phyloP scores from a whole-genome alignment of 2,888 invertebrate genomes.

The Aphodius sticticus region DNA sequence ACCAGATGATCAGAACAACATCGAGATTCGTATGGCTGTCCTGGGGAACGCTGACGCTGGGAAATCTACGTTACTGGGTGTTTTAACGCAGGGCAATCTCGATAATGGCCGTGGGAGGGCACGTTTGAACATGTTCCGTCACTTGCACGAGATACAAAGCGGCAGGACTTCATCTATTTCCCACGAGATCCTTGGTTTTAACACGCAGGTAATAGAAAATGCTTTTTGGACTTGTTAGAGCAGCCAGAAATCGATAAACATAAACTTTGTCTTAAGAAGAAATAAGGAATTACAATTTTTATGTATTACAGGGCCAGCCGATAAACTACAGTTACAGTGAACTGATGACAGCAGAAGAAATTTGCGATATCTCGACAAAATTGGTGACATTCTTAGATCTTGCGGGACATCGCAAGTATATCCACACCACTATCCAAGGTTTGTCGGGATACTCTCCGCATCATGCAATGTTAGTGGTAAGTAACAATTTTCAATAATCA shows the following conservation, averaged over 20 bases:
- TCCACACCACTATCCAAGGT: slow-evolving; percentile 94
- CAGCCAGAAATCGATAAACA: too few relatives aligned
- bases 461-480: slow-evolving; percentile 86
- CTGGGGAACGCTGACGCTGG: slow-evolving; percentile 96
- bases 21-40: slow-evolving; percentile 92
- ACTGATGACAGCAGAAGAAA: slow-evolving; percentile 91
- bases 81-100: slow-evolving; percentile 92
- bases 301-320: slow-evolving; percentile 72
- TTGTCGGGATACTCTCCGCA: slow-evolving; percentile 93
- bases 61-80: slow-evolving; percentile 96
- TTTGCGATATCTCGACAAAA: slow-evolving; percentile 91
- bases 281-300: background rate
- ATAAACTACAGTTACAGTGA: slow-evolving; percentile 90
- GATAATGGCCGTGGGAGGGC: slow-evolving; percentile 97
- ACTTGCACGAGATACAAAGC: slow-evolving; percentile 93
- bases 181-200: slow-evolving; percentile 96
- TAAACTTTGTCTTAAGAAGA: too few relatives aligned
- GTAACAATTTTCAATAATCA: slow-evolving; percentile 46
- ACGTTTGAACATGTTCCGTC: slow-evolving; percentile 92
- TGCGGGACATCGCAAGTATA: slow-evolving; percentile 95
- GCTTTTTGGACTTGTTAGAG: background rate
- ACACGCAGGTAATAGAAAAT: slow-evolving; percentile 66
- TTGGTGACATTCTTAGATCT: slow-evolving; percentile 94
- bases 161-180: slow-evolving; percentile 96
- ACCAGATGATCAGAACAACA: slow-evolving; percentile 86